A percentile compares a stretch with the other conserved stretches of the same genome.
Conservation (phyloP, 2,797 vertebrate species). For the Chiroxiphia lanceolata region DNA sequence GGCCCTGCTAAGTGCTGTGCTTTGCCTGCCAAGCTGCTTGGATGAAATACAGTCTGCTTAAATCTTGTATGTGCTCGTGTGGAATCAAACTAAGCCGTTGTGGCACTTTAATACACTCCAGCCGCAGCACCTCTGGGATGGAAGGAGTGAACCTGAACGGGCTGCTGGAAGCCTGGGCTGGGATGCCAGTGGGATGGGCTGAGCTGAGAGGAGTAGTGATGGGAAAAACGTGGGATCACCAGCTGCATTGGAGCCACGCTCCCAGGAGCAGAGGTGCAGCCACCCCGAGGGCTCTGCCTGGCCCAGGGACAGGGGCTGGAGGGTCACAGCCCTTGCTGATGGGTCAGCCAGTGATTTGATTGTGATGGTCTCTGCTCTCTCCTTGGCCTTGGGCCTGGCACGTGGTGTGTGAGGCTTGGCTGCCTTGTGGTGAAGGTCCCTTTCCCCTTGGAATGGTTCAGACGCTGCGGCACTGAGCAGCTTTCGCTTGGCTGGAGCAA, state of each 20-base stretch:
- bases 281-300: background rate
- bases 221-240: rapidly evolving
- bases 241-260: background rate
- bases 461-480: background rate
- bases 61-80: constrained; percentile 33
- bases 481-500: rapidly evolving
- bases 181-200: background rate
- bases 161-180: background rate
- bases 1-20: constrained; percentile 16
- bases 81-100: background rate
- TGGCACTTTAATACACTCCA: constrained; percentile 50
- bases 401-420: background rate
- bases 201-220: background rate
- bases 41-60: background rate
- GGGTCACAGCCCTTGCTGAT: background rate
- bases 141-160: background rate
- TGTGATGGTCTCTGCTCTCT: background rate
- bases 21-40: background rate
- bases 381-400: background rate
- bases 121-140: background rate
- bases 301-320: background rate
- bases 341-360: background rate
- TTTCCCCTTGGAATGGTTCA: background rate
- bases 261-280: background rate
- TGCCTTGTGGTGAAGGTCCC: background rate